Evolutionary conservation across 2,888 invertebrate genomes (phyloP).

Genomic region (Polylopha cassiicola): DNA sequence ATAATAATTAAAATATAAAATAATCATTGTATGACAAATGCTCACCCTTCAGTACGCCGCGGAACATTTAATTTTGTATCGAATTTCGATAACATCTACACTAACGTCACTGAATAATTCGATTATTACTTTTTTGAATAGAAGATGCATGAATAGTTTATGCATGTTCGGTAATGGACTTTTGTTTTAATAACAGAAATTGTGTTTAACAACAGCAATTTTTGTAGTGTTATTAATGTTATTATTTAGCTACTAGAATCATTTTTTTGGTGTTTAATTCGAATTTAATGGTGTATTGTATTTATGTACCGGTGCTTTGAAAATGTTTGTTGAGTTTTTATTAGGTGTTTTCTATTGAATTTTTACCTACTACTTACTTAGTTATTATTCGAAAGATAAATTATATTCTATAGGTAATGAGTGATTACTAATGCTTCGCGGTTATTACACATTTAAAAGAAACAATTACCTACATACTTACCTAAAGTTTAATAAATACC

Average conservation of each 20-base stretch:
- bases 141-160: conserved; percentile 41
- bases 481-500: too few species aligned
- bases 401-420: too few species aligned
- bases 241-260: conserved; percentile 16
- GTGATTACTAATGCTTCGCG: too few species aligned
- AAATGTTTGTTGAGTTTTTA: too few species aligned
- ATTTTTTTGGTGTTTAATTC: conserved; percentile 31
- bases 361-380: too few species aligned
- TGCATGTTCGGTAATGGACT: conserved; percentile 34
- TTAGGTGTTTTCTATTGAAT: too few species aligned
- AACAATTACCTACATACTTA: too few species aligned
- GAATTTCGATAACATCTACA: conserved; percentile 36
- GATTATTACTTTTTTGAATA: conserved; percentile 40
- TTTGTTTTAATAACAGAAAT: conserved; percentile 51
- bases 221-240: conserved; percentile 15
- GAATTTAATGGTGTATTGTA: conserved; percentile 18
- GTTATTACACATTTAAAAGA: too few species aligned
- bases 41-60: conserved; percentile 2
- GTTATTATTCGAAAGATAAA: too few species aligned
- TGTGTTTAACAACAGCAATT: conserved; percentile 29
- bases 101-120: conserved; percentile 45
- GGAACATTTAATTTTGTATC: conserved; percentile 40
- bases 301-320: too few species aligned
- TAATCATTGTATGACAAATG: not conserved
- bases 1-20: too few species aligned